A percentile compares a stretch with the other conserved stretches of the same genome.
These are phyloP conservation scores for Paragorgia papillata DNA, from an alignment of 92 coral and sea anemone genomes.

Conservation along the genomic window DNA sequence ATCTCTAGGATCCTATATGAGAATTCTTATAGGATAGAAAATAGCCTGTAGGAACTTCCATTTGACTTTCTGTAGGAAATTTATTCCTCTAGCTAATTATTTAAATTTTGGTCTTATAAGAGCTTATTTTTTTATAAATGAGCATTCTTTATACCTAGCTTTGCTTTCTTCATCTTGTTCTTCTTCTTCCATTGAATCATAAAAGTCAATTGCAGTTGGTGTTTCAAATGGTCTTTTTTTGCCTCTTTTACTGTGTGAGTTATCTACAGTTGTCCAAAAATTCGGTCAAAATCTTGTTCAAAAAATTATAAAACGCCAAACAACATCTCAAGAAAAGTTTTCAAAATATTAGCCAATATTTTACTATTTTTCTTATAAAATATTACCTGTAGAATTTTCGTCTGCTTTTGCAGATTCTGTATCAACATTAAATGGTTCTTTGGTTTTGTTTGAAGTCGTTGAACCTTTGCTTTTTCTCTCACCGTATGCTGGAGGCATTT, in stretches of 20 bases:
- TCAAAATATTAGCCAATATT: no score
- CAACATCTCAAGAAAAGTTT: no score
- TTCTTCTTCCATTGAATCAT: constrained; percentile 27
- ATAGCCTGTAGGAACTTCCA: no score
- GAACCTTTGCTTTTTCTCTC: not conserved
- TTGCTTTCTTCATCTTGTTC: constrained; percentile 5
- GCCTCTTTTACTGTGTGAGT: constrained; percentile 13
- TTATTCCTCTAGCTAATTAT: no score
- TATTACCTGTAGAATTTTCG: not conserved
- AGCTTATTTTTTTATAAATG: no score
- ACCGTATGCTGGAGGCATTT: not conserved
- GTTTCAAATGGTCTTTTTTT: constrained; percentile 30
- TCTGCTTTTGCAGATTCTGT: not conserved
- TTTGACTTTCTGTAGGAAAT: no score
- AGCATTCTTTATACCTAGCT: not conserved
- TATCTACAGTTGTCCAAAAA: not conserved
- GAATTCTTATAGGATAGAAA: no score
- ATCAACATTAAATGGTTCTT: not conserved
- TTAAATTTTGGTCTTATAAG: no score
- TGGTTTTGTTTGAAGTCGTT: not conserved
- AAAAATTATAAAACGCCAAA: no score
- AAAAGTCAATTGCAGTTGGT: constrained; percentile 21
- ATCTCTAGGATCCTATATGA: no score
- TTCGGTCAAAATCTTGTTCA: no score
- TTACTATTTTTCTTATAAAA: no score